Evolutionary conservation across 2,888 invertebrate genomes (phyloP).

Genomic region (Drosophila lacicola): DNA sequence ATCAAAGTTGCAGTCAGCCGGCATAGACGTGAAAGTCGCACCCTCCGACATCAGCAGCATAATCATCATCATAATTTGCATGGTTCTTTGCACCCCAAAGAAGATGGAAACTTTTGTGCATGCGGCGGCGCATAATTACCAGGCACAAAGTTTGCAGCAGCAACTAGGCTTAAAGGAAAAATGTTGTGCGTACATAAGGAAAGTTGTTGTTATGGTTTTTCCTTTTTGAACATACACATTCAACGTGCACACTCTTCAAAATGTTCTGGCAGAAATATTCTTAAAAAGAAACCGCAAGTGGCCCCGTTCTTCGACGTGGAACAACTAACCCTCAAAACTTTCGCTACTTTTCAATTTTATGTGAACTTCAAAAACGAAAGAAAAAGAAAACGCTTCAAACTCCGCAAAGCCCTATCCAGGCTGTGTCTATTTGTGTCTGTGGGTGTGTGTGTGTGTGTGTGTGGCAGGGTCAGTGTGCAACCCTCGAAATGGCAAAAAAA

Average conservation of each 20-base stretch:
- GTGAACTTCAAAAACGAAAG: constrained; percentile 40
- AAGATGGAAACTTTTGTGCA: constrained; percentile 62
- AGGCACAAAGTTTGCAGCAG: constrained; percentile 59
- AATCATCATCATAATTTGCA: constrained; percentile 64
- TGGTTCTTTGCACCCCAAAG: constrained; percentile 58
- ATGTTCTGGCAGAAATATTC: constrained; percentile 37
- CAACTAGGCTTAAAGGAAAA: constrained; percentile 70
- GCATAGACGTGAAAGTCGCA: constrained; percentile 26
- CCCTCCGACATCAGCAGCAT: constrained; percentile 14
- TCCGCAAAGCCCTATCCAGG: constrained; percentile 1
- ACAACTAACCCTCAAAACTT: constrained; percentile 70
- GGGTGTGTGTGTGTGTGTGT: not conserved
- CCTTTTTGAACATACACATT: not conserved
- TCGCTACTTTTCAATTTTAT: constrained; percentile 72
- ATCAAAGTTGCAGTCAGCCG: constrained; percentile 33
- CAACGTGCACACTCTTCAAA: constrained; percentile 31
- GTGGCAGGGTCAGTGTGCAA: constrained; percentile 47
- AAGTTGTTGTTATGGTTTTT: constrained; percentile 26
- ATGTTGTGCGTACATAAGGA: constrained; percentile 34
- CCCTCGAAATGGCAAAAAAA: constrained; percentile 58
- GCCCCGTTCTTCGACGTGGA: constrained; percentile 16
- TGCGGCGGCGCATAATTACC: constrained; percentile 74
- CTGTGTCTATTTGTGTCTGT: too few species aligned
- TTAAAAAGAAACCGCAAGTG: constrained; percentile 49
- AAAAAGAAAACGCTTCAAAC: constrained; percentile 17